phyloP scores from a whole-genome alignment of 2,113 vertebrate genomes.

The Hippocampus zosterae region DNA sequence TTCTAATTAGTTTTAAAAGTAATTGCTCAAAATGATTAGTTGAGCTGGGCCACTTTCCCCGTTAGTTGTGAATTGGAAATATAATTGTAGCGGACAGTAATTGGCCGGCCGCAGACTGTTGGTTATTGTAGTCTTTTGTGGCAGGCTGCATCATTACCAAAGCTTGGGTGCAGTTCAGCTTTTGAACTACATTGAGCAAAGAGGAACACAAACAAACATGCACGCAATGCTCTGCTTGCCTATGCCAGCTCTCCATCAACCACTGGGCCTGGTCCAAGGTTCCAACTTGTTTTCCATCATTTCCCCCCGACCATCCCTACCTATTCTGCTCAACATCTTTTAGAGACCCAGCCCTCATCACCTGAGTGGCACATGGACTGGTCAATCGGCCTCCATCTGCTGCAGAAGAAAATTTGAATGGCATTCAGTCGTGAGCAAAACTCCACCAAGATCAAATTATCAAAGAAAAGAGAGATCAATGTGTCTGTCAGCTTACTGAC shows the following conservation, averaged over 20 bases:
- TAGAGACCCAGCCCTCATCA: constrained; percentile 19
- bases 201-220: constrained; percentile 73
- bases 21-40: constrained; percentile 78
- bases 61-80: constrained; percentile 76
- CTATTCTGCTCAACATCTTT: constrained; percentile 27
- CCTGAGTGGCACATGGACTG: constrained; percentile 47
- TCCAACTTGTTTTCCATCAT: constrained; percentile 54
- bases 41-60: constrained; percentile 71
- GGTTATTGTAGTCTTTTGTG: constrained; percentile 74
- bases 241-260: constrained; percentile 54
- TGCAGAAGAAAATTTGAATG: not conserved
- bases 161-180: constrained; percentile 69
- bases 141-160: constrained; percentile 68
- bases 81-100: constrained; percentile 75
- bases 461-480: not conserved
- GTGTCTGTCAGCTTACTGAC: too few relatives aligned
- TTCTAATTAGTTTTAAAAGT: constrained; percentile 75
- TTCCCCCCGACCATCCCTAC: not conserved
- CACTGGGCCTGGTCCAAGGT: constrained; percentile 52
- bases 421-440: not conserved
- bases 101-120: constrained; percentile 71
- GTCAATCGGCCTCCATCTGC: not conserved
- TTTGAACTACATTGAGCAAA: constrained; percentile 69
- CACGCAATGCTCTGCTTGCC: constrained; percentile 67
- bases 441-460: not conserved